These are phyloP conservation scores for Cervus canadensis DNA, from an alignment of 2,113 vertebrate species.

Conservation along the genomic window DNA sequence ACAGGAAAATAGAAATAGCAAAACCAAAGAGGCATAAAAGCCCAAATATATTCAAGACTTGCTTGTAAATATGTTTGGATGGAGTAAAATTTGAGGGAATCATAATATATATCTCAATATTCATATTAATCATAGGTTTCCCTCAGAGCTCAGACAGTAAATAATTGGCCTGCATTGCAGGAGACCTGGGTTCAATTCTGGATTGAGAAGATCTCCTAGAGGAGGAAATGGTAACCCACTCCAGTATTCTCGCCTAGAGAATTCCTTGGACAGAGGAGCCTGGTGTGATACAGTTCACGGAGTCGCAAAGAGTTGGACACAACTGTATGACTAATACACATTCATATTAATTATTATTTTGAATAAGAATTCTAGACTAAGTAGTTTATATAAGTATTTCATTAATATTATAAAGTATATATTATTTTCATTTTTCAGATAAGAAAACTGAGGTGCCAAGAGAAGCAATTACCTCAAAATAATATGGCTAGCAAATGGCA, in stretches of 20 bases:
- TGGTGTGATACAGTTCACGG: not conserved
- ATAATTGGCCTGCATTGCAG: not conserved
- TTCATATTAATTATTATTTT: not conserved
- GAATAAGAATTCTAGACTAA: not conserved
- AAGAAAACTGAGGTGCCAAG: not conserved
- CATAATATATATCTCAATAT: not conserved
- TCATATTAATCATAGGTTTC: not conserved
- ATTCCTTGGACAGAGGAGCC: not conserved
- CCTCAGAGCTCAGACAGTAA: not conserved
- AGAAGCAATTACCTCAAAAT: not conserved
- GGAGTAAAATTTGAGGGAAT: not conserved
- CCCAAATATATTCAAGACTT: not conserved
- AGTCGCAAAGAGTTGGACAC: not conserved
- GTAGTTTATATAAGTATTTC: not conserved
- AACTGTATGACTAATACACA: not conserved
- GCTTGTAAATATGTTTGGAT: not conserved
- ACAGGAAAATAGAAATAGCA: not conserved
- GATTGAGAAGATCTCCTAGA: not conserved
- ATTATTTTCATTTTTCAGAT: not conserved
- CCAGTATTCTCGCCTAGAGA: rapidly evolving
- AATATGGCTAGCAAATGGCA: not conserved
- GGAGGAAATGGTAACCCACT: not conserved
- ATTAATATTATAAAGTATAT: not conserved
- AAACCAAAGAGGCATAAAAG: not conserved
- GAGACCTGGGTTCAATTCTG: not conserved